A percentile compares a stretch with the other conserved stretches of the same genome.
Conservation (phyloP, 2,797 vertebrate species). For the Bucorvus abyssinicus region DNA sequence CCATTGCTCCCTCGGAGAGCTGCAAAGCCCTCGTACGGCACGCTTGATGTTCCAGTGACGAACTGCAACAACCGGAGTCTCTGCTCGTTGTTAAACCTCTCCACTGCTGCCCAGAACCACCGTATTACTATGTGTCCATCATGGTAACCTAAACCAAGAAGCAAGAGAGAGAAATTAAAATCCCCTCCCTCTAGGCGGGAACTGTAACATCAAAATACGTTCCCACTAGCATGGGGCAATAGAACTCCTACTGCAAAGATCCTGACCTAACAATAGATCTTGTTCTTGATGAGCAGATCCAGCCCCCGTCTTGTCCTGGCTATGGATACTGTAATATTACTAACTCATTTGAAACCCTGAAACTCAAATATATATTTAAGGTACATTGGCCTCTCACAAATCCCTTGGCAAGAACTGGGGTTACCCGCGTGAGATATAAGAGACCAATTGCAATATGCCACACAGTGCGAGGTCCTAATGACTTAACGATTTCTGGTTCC, state of each 20-base stretch:
- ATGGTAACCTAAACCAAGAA: slow-evolving; percentile 85
- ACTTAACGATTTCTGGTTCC: background rate
- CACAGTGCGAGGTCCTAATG: background rate
- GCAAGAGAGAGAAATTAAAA: background rate
- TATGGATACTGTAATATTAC: background rate
- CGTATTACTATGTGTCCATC: slow-evolving; percentile 95
- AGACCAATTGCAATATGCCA: background rate
- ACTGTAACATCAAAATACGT: background rate
- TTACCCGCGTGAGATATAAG: background rate
- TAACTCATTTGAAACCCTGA: background rate
- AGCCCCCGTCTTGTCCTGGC: background rate
- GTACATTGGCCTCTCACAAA: background rate
- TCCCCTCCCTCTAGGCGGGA: background rate
- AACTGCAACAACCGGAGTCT: slow-evolving; percentile 92
- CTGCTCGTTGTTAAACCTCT: slow-evolving; percentile 97
- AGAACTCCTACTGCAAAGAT: background rate
- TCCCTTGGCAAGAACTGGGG: background rate
- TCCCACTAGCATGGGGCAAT: background rate
- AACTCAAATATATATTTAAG: background rate
- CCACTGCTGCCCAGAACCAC: slow-evolving; percentile 96
- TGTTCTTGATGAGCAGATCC: background rate
- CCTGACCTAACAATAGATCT: background rate
- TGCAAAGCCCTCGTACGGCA: slow-evolving; percentile 94
- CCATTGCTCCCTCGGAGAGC: slow-evolving; percentile 93
- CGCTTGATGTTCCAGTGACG: slow-evolving; percentile 94